Evolutionary conservation across 2,888 invertebrate species (phyloP).

Genomic region (Aradus depressus): DNA sequence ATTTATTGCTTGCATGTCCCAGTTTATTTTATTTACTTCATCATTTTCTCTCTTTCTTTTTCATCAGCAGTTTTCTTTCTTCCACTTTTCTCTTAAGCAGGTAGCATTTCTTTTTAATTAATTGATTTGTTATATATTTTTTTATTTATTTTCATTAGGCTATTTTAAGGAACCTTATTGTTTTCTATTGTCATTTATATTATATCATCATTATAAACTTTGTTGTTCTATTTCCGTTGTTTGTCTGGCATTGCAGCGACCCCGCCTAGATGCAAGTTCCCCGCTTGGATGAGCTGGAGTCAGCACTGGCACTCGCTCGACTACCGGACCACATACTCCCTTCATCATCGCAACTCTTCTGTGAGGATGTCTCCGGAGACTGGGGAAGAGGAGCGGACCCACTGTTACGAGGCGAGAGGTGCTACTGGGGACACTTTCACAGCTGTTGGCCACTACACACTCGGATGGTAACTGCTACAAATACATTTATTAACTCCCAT

Average conservation of each 20-base stretch:
- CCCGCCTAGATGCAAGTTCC: slow-evolving; percentile 71
- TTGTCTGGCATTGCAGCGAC: slow-evolving; percentile 57
- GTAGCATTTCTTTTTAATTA: too few relatives aligned
- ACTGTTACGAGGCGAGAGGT: slow-evolving; percentile 51
- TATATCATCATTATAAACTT: not conserved
- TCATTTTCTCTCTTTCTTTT: too few relatives aligned
- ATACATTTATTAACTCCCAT: too few relatives aligned
- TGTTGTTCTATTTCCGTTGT: not conserved
- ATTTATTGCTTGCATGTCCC: too few relatives aligned
- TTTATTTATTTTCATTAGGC: too few relatives aligned
- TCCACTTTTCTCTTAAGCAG: too few relatives aligned
- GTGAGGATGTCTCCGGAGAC: slow-evolving; percentile 45
- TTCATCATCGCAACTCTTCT: slow-evolving; percentile 67
- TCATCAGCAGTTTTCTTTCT: too few relatives aligned
- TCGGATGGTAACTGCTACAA: slow-evolving; percentile 59
- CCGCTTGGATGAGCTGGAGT: slow-evolving; percentile 72
- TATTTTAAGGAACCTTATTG: too few relatives aligned
- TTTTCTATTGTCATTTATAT: not conserved
- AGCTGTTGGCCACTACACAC: slow-evolving; percentile 55
- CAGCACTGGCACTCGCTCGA: slow-evolving; percentile 84
- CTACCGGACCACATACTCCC: slow-evolving; percentile 73
- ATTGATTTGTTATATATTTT: too few relatives aligned
- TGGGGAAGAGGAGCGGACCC: slow-evolving; percentile 50
- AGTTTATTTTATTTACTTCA: too few relatives aligned
- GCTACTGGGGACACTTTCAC: slow-evolving; percentile 48